phyloP scores from a whole-genome alignment of 2,113 vertebrate genomes.

The Phaethon lepturus region DNA sequence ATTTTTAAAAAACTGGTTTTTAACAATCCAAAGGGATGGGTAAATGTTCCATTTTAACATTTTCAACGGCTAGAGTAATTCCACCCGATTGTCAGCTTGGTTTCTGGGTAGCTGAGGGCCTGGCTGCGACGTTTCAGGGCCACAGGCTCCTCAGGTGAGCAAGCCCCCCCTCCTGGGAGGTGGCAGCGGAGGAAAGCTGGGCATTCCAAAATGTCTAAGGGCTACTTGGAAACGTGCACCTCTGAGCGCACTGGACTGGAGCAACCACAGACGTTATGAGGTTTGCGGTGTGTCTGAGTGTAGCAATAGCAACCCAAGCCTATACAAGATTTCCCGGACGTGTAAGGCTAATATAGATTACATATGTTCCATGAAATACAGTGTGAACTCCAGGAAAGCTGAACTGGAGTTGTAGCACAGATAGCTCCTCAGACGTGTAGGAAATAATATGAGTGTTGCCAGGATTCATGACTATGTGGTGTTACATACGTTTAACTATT shows the following conservation, averaged over 20 bases:
- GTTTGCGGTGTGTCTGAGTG: conserved; percentile 58
- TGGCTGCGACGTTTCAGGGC: neutral
- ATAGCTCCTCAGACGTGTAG: neutral
- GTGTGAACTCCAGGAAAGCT: neutral
- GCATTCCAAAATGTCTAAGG: neutral
- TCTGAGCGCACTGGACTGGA: conserved; percentile 51
- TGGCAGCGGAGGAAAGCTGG: neutral
- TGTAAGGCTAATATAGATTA: conserved; percentile 1
- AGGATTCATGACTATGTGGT: neutral
- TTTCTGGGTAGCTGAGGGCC: neutral
- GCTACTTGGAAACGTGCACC: neutral
- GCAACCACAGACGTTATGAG: conserved; percentile 51
- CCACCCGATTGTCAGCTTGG: neutral
- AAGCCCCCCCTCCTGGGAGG: neutral
- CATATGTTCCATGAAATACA: neutral
- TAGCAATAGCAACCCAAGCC: conserved; percentile 38
- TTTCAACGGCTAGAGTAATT: neutral
- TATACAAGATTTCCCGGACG: conserved; percentile 7
- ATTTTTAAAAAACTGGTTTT: neutral
- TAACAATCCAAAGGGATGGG: neutral
- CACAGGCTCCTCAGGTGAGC: neutral
- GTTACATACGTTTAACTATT: neutral
- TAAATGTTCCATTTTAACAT: neutral
- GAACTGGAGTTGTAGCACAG: neutral
- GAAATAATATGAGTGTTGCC: neutral